phyloP scores from a whole-genome alignment of 2,888 invertebrate genomes.

The Digitonthophagus gazella region DNA sequence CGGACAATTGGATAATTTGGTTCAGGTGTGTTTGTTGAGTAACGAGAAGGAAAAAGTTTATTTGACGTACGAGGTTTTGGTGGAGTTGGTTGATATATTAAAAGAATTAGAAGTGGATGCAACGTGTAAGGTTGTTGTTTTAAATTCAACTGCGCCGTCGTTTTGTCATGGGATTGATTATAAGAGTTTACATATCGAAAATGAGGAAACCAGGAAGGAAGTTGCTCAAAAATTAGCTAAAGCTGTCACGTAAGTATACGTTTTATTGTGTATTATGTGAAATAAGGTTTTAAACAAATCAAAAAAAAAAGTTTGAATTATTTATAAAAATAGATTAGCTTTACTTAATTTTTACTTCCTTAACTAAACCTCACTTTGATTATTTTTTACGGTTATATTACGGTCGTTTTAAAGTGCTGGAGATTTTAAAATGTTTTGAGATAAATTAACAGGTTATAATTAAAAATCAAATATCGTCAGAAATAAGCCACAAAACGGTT shows the following conservation, averaged over 20 bases:
- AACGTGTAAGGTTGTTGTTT: slow-evolving; percentile 65
- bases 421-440: no score
- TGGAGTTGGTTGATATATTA: slow-evolving; percentile 71
- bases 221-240: slow-evolving; percentile 69
- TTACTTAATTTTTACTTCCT: no score
- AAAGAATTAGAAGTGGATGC: slow-evolving; percentile 62
- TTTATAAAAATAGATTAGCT: no score
- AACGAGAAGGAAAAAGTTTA: slow-evolving; percentile 30
- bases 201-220: slow-evolving; percentile 55
- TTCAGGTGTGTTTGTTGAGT: slow-evolving; percentile 58
- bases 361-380: no score
- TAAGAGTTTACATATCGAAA: slow-evolving; percentile 61
- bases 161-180: slow-evolving; percentile 85
- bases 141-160: slow-evolving; percentile 72
- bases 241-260: slow-evolving; percentile 66
- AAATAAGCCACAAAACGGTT: no score
- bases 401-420: no score
- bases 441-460: no score
- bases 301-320: no score
- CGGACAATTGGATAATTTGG: slow-evolving; percentile 58
- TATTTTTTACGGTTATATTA: no score
- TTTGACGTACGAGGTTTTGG: slow-evolving; percentile 56
- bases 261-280: slow-evolving; percentile 16
- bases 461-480: no score
- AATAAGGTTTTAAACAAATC: slow-evolving; percentile 27